These are phyloP conservation scores for Busseola fusca DNA, from an alignment of 2,888 invertebrate genomes.

Conservation along the genomic window DNA sequence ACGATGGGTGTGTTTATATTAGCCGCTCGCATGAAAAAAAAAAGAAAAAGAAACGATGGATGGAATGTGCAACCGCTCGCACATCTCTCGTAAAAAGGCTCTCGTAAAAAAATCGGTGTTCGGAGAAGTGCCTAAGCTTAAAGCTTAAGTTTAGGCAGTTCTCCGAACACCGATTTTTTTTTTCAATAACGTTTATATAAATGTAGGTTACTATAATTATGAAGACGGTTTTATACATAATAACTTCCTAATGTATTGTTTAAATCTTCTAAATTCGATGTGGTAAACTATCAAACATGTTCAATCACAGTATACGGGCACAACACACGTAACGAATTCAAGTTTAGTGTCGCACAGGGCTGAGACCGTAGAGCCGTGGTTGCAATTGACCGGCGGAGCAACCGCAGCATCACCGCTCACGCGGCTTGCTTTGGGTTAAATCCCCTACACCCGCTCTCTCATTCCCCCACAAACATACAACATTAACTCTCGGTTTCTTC, in stretches of 20 bases:
- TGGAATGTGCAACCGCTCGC: too few relatives aligned
- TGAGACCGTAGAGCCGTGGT: conserved; percentile 70
- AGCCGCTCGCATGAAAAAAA: too few relatives aligned
- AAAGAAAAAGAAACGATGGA: too few relatives aligned
- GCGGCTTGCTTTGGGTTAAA: conserved; percentile 16
- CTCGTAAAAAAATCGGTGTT: background rate
- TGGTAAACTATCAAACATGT: conserved; percentile 64
- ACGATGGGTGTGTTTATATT: too few relatives aligned
- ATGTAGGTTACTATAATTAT: background rate
- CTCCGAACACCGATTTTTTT: background rate
- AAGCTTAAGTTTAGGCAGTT: background rate
- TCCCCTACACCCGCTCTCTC: conserved; percentile 18
- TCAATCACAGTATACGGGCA: conserved; percentile 68
- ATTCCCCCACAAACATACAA: conserved; percentile 32
- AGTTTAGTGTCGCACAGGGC: conserved; percentile 81
- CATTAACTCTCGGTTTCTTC: conserved; percentile 44
- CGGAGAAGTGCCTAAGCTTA: background rate
- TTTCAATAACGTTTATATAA: background rate
- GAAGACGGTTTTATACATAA: background rate
- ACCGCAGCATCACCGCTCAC: conserved; percentile 58
- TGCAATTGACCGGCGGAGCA: conserved; percentile 66
- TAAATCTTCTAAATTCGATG: background rate
- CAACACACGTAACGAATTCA: conserved; percentile 85
- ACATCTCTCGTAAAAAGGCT: background rate
- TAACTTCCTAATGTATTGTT: background rate